Conservation (phyloP, 2,113 vertebrate species). For the Solea solea region DNA sequence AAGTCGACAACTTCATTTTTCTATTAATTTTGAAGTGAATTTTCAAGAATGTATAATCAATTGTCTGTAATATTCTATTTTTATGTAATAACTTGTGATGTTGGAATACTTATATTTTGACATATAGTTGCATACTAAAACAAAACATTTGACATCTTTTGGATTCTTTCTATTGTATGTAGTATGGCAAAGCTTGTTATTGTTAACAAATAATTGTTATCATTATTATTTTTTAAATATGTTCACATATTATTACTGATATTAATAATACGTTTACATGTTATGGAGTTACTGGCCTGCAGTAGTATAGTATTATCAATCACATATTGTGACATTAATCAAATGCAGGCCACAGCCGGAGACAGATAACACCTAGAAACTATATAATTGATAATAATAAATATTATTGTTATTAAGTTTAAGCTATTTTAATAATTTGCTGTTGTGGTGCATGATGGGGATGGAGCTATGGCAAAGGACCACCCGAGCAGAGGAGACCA, state of each 20-base stretch:
- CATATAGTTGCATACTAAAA: too few relatives aligned
- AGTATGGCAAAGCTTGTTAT: neutral
- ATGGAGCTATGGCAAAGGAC: slow-evolving; percentile 41
- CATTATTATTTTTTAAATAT: neutral
- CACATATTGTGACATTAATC: too few relatives aligned
- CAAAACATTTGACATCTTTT: neutral
- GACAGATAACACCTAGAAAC: too few relatives aligned
- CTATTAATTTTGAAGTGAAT: neutral
- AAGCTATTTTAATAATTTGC: too few relatives aligned
- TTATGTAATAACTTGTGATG: neutral
- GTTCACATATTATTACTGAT: too few relatives aligned
- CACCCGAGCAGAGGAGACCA: slow-evolving; percentile 58
- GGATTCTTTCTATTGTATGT: too few relatives aligned
- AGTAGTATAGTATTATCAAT: too few relatives aligned
- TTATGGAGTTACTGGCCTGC: neutral
- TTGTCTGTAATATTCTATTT: neutral
- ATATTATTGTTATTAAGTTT: too few relatives aligned
- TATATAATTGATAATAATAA: too few relatives aligned
- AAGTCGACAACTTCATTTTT: neutral
- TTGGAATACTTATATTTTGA: too few relatives aligned
- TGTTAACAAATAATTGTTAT: neutral
- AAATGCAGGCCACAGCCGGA: too few relatives aligned
- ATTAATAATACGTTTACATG: neutral
- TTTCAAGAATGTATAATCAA: neutral
- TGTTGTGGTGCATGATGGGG: neutral